These are phyloP conservation scores for Drosophila siamana DNA, from an alignment of 2,888 invertebrate species.

Conservation along the genomic window DNA sequence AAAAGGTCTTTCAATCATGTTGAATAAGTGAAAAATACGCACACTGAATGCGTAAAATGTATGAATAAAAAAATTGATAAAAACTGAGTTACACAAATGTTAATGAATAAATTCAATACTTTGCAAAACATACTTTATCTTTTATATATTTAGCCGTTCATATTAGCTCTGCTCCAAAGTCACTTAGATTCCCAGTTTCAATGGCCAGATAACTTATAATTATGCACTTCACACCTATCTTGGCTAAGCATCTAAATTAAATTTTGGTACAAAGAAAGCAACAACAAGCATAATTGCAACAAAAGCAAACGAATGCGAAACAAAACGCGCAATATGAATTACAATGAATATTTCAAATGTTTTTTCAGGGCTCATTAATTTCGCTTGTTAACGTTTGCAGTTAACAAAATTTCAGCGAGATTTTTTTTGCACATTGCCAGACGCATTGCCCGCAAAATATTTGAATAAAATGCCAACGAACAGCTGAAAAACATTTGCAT, in stretches of 20 bases:
- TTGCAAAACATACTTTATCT: no score
- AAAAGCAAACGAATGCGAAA: not conserved
- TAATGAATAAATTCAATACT: no score
- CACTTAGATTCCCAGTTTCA: not conserved
- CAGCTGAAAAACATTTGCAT: conserved; percentile 77
- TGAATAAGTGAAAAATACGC: not conserved
- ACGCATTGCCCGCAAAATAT: conserved; percentile 17
- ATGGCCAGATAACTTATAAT: conserved; percentile 45
- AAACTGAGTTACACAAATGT: not conserved
- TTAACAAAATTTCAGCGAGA: conserved; percentile 57
- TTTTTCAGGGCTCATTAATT: conserved; percentile 73
- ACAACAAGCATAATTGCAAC: conserved; percentile 17
- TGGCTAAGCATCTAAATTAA: conserved; percentile 61
- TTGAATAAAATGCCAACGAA: conserved; percentile 31
- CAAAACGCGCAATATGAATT: conserved; percentile 24
- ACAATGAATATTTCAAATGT: conserved; percentile 43
- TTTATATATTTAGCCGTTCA: no score
- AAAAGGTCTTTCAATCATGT: not conserved
- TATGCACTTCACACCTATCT: conserved; percentile 77
- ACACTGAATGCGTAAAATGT: not conserved
- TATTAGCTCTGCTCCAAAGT: not conserved
- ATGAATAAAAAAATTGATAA: not conserved
- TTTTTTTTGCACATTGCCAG: conserved; percentile 38
- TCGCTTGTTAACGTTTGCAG: conserved; percentile 75
- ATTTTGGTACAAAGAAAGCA: conserved; percentile 28